Conservation (phyloP, 2,888 invertebrate genomes). For the Dicyrtoma fusca region DNA sequence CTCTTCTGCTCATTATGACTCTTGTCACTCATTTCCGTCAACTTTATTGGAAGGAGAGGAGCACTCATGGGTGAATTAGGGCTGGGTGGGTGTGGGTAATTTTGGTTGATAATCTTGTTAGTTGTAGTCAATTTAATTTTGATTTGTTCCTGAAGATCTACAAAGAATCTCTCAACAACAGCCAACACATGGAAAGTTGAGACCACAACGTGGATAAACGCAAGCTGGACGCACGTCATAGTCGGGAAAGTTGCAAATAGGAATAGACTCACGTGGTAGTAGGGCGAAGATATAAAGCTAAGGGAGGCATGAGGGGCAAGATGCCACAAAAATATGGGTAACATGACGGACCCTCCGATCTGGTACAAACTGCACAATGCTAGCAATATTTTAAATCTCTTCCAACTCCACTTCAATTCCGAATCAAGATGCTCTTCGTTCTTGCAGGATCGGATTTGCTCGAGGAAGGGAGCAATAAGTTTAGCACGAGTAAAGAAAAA, state of each 20-base stretch:
- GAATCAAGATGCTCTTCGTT: neutral
- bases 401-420: neutral
- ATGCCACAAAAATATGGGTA: constrained; percentile 10
- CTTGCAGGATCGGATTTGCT: neutral
- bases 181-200: constrained; percentile 19
- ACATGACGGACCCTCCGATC: neutral
- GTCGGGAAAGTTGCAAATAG: neutral
- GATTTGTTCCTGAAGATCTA: neutral
- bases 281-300: constrained; percentile 3
- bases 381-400: neutral
- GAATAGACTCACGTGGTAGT: constrained; percentile 5
- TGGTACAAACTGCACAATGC: neutral
- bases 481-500: constrained; percentile 14
- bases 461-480: neutral
- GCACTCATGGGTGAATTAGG: too few species aligned
- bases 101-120: too few species aligned
- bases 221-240: neutral
- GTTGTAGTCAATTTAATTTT: neutral
- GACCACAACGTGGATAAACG: constrained; percentile 5
- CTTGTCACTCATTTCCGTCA: too few species aligned
- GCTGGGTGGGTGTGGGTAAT: too few species aligned
- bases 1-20: neutral
- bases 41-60: too few species aligned
- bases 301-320: neutral
- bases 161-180: constrained; percentile 20